phyloP scores from a whole-genome alignment of 2,113 vertebrate genomes.

The Zootoca vivipara region DNA sequence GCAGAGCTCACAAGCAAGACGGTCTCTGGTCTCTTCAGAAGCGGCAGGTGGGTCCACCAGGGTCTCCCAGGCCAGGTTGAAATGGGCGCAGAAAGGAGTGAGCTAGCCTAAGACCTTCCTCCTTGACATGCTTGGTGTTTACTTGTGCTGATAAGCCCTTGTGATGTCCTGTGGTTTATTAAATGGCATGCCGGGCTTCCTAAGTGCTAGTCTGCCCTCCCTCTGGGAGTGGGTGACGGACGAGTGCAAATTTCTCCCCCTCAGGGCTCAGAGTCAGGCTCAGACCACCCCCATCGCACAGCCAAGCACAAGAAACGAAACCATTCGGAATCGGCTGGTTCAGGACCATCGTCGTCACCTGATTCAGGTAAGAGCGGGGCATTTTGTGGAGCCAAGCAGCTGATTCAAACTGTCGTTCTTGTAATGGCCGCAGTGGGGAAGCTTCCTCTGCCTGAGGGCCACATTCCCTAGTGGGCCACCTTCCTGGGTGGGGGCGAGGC shows the following conservation, averaged over 20 bases:
- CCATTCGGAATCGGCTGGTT: conserved; percentile 74
- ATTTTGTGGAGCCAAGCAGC: too few species aligned
- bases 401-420: too few species aligned
- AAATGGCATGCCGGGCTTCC: background rate
- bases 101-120: background rate
- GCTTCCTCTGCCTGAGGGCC: too few species aligned
- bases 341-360: conserved; percentile 74
- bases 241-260: background rate
- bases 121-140: background rate
- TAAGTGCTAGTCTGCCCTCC: background rate
- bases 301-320: conserved; percentile 71
- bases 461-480: too few species aligned
- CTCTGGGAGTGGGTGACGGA: background rate
- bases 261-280: conserved; percentile 75
- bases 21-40: too few species aligned
- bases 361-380: conserved; percentile 66
- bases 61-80: too few species aligned
- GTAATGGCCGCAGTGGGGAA: too few species aligned
- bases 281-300: conserved; percentile 66
- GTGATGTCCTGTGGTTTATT: background rate
- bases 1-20: too few species aligned
- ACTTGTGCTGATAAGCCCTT: too few species aligned
- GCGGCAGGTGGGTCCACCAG: too few species aligned
- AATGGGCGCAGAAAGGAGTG: background rate
- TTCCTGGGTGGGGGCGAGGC: too few species aligned